Percentiles rank a stretch among this genome's conserved stretches.
Evolutionary conservation across 2,888 invertebrate genomes (phyloP).

Genomic region (Syrphus vitripennis): DNA sequence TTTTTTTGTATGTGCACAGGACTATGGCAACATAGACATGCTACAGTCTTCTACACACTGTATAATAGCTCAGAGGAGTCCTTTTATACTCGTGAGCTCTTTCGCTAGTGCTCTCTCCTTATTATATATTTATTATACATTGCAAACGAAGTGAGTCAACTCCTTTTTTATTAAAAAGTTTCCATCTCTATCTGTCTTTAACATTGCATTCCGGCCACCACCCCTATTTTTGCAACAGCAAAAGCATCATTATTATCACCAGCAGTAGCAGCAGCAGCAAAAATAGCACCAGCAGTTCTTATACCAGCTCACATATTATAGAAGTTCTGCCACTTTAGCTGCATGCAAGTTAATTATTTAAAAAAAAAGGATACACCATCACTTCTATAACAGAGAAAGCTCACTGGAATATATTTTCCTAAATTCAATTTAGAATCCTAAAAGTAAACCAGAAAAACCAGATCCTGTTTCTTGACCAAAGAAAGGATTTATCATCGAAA

Average conservation of each 20-base stretch:
- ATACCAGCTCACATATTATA: conserved; percentile 2
- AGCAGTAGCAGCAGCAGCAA: background rate
- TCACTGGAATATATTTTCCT: conserved; percentile 31
- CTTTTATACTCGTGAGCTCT: background rate
- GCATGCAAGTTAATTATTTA: conserved; percentile 71
- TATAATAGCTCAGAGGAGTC: too few relatives aligned
- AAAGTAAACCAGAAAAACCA: background rate
- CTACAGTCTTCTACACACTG: too few relatives aligned
- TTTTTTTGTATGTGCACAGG: conserved; percentile 56
- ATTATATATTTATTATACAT: too few relatives aligned
- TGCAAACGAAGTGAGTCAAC: conserved; percentile 69
- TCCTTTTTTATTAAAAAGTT: conserved; percentile 58
- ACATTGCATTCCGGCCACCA: conserved; percentile 67
- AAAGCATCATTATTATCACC: background rate
- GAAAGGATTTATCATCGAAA: conserved; percentile 46
- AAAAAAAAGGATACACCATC: conserved; percentile 53
- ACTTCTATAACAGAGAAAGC: background rate
- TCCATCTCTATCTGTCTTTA: conserved; percentile 68
- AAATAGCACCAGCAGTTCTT: background rate
- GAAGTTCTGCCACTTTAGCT: conserved; percentile 62
- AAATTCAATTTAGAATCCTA: conserved; percentile 10
- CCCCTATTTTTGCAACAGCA: conserved; percentile 66
- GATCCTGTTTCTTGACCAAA: conserved; percentile 27
- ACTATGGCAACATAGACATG: conserved; percentile 68
- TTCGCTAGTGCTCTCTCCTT: conserved; percentile 16